Conservation (phyloP, 2,113 vertebrate species). For the Zosterops borbonicus region DNA sequence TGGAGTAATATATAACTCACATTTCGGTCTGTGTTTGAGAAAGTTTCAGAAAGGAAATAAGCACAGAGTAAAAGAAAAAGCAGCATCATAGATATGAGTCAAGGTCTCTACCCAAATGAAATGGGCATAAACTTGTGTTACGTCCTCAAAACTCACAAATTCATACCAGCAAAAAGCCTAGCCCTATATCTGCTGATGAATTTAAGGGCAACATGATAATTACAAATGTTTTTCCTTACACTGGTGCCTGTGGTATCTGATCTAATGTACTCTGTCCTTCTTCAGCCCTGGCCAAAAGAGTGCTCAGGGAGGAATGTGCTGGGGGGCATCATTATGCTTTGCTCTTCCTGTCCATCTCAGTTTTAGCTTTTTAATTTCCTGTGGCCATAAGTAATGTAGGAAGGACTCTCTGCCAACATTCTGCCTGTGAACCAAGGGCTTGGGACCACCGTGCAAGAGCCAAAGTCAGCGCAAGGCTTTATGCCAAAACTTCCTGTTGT, state of each 20-base stretch:
- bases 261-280: background rate
- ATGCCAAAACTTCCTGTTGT: rapidly evolving
- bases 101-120: background rate
- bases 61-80: background rate
- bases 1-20: background rate
- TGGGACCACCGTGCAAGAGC: background rate
- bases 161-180: background rate
- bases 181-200: background rate
- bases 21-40: background rate
- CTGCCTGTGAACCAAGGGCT: background rate
- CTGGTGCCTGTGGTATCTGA: background rate
- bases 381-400: background rate
- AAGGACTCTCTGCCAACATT: background rate
- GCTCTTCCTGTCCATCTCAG: constrained; percentile 12
- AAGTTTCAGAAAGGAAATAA: background rate
- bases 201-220: background rate
- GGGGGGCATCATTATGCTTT: background rate
- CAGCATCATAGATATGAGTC: background rate
- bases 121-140: background rate
- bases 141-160: background rate
- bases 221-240: background rate
- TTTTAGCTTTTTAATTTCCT: constrained; percentile 59
- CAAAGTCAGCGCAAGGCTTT: background rate
- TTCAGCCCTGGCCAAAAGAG: background rate
- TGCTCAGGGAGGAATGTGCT: constrained; percentile 29